These are phyloP conservation scores for Caenorhabditis drosophilae DNA, from an alignment of 2,888 invertebrate genomes.

Conservation along the genomic window DNA sequence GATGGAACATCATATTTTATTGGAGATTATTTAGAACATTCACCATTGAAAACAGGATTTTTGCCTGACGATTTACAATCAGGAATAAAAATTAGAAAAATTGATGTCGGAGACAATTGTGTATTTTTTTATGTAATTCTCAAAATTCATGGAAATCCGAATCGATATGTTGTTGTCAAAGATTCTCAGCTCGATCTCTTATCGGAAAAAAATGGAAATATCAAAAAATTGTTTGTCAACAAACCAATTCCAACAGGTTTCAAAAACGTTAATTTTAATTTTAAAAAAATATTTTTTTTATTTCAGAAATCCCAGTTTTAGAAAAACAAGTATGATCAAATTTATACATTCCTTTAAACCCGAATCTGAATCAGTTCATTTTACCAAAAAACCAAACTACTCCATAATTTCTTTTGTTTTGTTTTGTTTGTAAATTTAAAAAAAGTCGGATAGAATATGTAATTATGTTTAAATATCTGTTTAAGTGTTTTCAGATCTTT, in stretches of 20 bases:
- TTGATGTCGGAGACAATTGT: no score
- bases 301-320: conserved; percentile 12
- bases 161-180: no score
- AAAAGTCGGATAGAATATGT: no score
- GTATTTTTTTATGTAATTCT: not conserved
- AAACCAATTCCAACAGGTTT: not conserved
- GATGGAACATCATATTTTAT: not conserved
- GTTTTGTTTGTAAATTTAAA: no score
- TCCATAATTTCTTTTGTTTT: no score
- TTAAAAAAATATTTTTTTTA: conserved; percentile 5
- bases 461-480: no score
- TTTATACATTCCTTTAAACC: not conserved
- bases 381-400: no score
- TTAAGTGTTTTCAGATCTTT: not conserved
- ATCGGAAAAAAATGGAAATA: conserved; percentile 1
- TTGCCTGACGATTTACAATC: not conserved
- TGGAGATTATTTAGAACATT: conserved; percentile 5
- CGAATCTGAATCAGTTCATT: no score
- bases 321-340: conserved; percentile 2
- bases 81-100: no score
- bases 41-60: not conserved
- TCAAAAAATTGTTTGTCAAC: conserved; percentile 6
- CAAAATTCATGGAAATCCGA: not conserved
- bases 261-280: not conserved
- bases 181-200: not conserved